Evolutionary conservation across 2,888 invertebrate genomes (phyloP), one percentile per base, ranked within the genome.

Genomic region (Latrodectus elegans): DNA sequence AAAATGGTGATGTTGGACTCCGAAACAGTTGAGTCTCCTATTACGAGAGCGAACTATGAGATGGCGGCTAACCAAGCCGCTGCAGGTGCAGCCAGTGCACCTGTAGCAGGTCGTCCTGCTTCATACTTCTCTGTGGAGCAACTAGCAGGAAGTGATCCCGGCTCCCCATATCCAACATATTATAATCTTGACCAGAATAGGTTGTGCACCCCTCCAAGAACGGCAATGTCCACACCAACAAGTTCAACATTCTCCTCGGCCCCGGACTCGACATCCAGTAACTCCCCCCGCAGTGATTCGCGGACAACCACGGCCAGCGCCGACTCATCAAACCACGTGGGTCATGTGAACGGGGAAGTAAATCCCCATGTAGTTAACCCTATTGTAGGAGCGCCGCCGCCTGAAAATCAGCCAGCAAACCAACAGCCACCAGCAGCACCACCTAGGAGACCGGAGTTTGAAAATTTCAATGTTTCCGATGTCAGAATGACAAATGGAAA

Each of bases 1-100:
- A 91, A 91, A 67, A 91, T 91, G 90, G 90, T 91, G n/a, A 88
- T 90, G 88, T 80, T 89, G 55, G 90, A 90, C 75, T 84, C 89
- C 15, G 89, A 89, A 64, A 83, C 88, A 14, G 88, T 89, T 12
- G 90, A 89, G 49, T 84, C 90, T 12, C 88, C 89, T 22, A 87
- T 79, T 26, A 86, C 88, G 3, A 77, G 89, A 38, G 88, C 84
- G 14, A 84, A 84, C 75, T 90, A 90, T 52, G 90, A 90, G 65
- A 90, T 87, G 87, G 85, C 87, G 15, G 85, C 84, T 12, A 88
- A 86, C 53, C 83, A 84, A 38, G 75, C 84, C 4, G 51, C 80
- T 17, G 79, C 75, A 8, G 55, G 70, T 12, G 74, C 80, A 0
- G 81, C 77, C 26, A 72, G 55, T 12, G 84, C 80, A 4, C 74